Evolutionary conservation across 2,113 vertebrate genomes (phyloP), one percentile per base, ranked within the genome.

Genomic region (Gobius niger): DNA sequence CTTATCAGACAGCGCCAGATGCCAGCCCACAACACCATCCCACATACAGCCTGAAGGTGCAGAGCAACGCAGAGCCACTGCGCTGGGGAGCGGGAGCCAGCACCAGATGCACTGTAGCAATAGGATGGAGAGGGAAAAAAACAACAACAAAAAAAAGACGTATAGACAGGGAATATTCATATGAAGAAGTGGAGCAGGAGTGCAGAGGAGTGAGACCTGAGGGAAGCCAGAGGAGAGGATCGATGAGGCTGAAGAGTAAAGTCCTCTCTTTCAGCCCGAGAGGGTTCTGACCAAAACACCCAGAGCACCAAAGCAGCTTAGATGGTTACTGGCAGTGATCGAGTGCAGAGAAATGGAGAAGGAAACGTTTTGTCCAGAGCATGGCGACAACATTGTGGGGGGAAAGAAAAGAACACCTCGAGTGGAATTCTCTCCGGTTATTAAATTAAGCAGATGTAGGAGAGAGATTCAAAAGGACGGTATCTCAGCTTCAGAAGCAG

Each of bases 1-100:
- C 87, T 93, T 92, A 93, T 93, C 89, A 78, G 80, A 88, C 75
- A 72, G 84, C 89, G 87, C 86, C 92, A 92, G 90, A 89, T 89
- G 82, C 84, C 84, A 81, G 67, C 90, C 89, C 77, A 83, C 83
- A 87, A 87, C 82, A 73, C 76, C 83, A 88, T 83, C 83, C 90
- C 78, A 91, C 86, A 82, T 85, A 88, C 53, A 82, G 91, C 90
- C 90, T 76, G 85, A 68, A 89, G 89, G 85, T 89, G 81, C 87
- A 86, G 75, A 47, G 82, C 82, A 82, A 88, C 84, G 73, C 47
- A 56, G 76, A 87, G 86, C 81, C 72, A 70, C 73, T 57, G 71
- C 80, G 75, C 63, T 72, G 70, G 77, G 72, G 71, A 77, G 77
- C 59, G 67, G 63, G 74, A 60, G 74, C 34, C 56, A 80, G 56